Evolutionary conservation across 2,797 vertebrate genomes (phyloP), one percentile per base, ranked within the genome.

Genomic region (Gymnopithys bicolor): DNA sequence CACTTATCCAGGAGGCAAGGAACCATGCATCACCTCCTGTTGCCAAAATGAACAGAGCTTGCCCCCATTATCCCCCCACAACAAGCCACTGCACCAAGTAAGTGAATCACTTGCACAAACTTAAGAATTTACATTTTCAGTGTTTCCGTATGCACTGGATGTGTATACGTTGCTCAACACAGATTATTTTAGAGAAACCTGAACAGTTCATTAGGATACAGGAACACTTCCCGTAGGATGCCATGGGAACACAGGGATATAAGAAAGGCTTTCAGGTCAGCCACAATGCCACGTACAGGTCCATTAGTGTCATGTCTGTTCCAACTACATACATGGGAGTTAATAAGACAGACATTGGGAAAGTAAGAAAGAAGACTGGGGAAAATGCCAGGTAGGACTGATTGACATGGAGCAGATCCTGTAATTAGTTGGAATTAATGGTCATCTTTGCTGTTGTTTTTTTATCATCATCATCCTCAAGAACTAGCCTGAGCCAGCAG

Each of bases 241-340:
- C 33, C 46, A 53, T 4, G 13, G 53, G 66, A 87, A 74, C 0
- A 1, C 10, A 59, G 22, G 27, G 52, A 58, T 4, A 3, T 45
- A 55, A 52, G 25, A 58, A 84, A 62, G 11, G 28, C 30, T 62
- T 71, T 32, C 66, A 81, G 52, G 51, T 35, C 8, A 68, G 35
- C 18, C 23, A 22, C 32, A 53, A 23, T 9, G 41, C 30, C 13
- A 2, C 0, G 2, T 3, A 19, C 2, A 0, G 41, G 43, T 45
- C 75, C n/a, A 13, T 59, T 52, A 58, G 25, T 11, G 46, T 48
- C 22, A 39, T 0, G 1, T 10, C 46, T 43, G 3, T 9, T 68
- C 11, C 62, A 46, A 48, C 27, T 63, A 79, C 37, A 62, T 24
- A 33, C 23, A 37, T 0, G 0, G 19, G 25, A 70, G 10, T n/a